These are phyloP conservation scores for Brachypterus glaber DNA, from an alignment of 2,888 invertebrate genomes.

Conservation along the genomic window DNA sequence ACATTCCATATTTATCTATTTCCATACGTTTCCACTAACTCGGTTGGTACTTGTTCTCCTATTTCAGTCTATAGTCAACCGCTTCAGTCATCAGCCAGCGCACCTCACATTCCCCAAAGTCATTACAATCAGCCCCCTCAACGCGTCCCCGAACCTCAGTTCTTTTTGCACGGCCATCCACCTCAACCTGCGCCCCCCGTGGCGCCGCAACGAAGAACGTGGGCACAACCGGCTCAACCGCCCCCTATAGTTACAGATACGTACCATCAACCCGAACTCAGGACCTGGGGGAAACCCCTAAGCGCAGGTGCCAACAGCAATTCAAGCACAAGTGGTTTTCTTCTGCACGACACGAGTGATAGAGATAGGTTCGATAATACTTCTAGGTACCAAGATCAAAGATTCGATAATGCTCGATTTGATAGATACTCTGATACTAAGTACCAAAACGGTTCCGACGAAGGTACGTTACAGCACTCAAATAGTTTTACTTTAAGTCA, in stretches of 20 bases:
- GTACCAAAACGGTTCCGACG: slow-evolving; percentile 30
- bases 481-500: slow-evolving; percentile 52
- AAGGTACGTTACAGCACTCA: slow-evolving; percentile 41
- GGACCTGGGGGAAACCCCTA: slow-evolving; percentile 37
- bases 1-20: no score
- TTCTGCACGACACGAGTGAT: slow-evolving; percentile 49
- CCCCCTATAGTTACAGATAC: slow-evolving; percentile 18
- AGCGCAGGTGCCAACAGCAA: slow-evolving; percentile 23
- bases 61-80: slow-evolving; percentile 26
- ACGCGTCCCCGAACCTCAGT: slow-evolving; percentile 47
- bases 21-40: no score
- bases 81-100: slow-evolving; percentile 38
- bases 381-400: slow-evolving; percentile 19
- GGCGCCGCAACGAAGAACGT: slow-evolving; percentile 53
- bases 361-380: slow-evolving; percentile 21
- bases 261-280: slow-evolving; percentile 30
- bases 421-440: slow-evolving; percentile 28
- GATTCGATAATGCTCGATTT: no score
- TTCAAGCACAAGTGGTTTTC: slow-evolving; percentile 47
- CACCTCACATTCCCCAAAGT: slow-evolving; percentile 45
- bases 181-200: slow-evolving; percentile 40
- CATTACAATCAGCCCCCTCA: slow-evolving; percentile 50
- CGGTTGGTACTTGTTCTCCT: no score
- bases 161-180: slow-evolving; percentile 64
- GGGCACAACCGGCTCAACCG: slow-evolving; percentile 44